These are phyloP conservation scores for Grapholita molesta DNA, from an alignment of 1,140 invertebrate species.

Conservation along the genomic window DNA sequence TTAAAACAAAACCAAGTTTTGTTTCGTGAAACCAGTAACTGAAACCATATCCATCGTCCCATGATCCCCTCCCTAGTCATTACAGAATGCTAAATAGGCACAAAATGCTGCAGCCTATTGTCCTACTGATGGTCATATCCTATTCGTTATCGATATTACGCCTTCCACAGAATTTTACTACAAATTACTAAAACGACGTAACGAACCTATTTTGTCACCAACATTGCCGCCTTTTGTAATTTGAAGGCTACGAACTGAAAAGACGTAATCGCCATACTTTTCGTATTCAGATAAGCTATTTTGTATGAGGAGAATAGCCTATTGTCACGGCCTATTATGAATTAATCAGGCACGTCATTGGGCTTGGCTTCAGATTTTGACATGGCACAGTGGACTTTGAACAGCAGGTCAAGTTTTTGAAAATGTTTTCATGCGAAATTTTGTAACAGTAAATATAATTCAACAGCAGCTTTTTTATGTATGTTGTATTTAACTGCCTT, in stretches of 20 bases:
- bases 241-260: not conserved
- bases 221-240: not conserved
- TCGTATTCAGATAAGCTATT: not conserved
- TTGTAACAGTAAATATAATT: too few species aligned
- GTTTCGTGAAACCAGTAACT: not conserved
- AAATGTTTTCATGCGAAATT: not conserved
- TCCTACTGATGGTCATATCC: conserved; percentile 2
- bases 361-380: not conserved
- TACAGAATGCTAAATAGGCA: conserved; percentile 7
- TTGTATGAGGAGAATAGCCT: not conserved
- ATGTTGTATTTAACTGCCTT: too few species aligned
- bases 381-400: not conserved
- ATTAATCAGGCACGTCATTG: conserved; percentile 7
- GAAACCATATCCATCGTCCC: not conserved
- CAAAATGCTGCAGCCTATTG: not conserved
- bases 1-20: too few species aligned
- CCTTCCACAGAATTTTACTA: not conserved
- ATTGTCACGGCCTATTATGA: conserved; percentile 13
- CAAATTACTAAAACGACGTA: not conserved
- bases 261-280: not conserved
- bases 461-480: too few species aligned
- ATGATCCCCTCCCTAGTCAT: not conserved
- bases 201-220: too few species aligned
- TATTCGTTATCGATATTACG: conserved; percentile 5
- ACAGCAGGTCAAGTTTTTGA: not conserved